phyloP scores from a whole-genome alignment of 2,113 vertebrate genomes.

The Microtus oregoni region DNA sequence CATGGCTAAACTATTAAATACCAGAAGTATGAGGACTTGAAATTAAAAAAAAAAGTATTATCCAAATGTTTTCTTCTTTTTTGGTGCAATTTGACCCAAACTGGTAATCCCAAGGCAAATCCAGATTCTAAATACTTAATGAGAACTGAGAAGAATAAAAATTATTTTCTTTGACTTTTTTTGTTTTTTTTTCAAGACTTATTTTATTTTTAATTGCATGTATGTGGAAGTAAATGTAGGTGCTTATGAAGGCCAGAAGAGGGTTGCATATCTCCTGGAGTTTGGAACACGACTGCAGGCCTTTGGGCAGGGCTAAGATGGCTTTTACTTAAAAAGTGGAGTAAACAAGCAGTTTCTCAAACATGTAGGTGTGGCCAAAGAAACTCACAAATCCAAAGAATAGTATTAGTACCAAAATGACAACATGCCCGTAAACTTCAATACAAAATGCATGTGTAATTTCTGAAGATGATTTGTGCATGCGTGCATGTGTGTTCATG shows the following conservation, averaged over 20 bases:
- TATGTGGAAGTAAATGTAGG: neutral
- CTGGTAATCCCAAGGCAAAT: neutral
- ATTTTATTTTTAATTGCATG: neutral
- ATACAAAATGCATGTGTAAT: neutral
- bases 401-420: neutral
- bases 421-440: neutral
- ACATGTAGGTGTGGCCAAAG: neutral
- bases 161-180: neutral
- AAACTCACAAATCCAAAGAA: neutral
- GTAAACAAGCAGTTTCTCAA: neutral
- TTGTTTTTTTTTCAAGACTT: neutral
- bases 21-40: neutral
- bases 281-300: neutral
- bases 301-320: neutral
- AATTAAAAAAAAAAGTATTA: neutral
- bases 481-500: neutral
- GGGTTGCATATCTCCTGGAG: neutral
- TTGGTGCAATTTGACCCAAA: neutral
- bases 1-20: neutral
- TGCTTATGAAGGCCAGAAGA: neutral
- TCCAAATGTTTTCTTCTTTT: neutral
- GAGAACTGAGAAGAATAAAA: neutral
- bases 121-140: neutral
- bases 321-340: conserved; percentile 5
- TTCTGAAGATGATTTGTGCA: neutral